A percentile compares a stretch with the other conserved stretches of the same genome.
Conservation (phyloP, 2,113 vertebrate genomes). For the Fregetta grallaria region DNA sequence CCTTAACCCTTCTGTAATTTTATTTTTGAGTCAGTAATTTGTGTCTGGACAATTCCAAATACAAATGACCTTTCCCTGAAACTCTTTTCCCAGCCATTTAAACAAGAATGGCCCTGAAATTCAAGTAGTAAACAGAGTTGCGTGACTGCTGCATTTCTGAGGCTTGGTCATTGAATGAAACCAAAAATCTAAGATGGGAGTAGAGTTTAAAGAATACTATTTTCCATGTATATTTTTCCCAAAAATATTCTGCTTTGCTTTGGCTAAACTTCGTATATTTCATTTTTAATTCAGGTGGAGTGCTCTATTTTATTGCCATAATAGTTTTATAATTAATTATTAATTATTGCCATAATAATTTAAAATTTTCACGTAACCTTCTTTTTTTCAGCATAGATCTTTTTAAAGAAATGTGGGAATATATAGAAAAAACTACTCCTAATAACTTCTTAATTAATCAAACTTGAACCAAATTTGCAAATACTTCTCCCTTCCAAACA, state of each 20-base stretch:
- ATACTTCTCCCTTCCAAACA: background rate
- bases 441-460: background rate
- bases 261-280: background rate
- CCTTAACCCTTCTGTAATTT: background rate
- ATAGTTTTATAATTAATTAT: too few relatives aligned
- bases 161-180: background rate
- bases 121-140: background rate
- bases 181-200: background rate
- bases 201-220: background rate
- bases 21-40: background rate
- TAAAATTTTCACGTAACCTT: background rate
- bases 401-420: background rate
- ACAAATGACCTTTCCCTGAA: background rate
- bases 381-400: background rate
- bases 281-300: background rate
- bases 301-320: background rate
- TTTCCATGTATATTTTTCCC: background rate
- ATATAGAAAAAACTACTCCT: background rate
- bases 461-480: background rate
- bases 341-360: too few relatives aligned
- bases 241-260: background rate
- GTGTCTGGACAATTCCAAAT: background rate
- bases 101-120: background rate
- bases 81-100: background rate
- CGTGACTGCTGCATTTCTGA: background rate